These are phyloP conservation scores for Panagrolaimus sp. DNA, from an alignment of 1,140 invertebrate genomes.

Conservation along the genomic window DNA sequence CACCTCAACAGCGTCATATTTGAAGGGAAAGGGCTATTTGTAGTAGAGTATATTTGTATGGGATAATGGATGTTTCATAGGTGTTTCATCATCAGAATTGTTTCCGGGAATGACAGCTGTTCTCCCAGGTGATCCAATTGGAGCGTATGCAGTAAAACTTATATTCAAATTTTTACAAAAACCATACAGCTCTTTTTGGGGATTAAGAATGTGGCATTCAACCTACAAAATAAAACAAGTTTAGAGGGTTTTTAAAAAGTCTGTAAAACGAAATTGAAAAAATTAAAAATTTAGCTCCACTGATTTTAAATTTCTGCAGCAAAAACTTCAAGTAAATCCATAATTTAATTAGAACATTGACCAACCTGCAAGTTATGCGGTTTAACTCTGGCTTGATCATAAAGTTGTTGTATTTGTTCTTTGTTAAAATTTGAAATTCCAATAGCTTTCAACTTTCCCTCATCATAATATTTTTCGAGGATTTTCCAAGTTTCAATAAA, in stretches of 20 bases:
- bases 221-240: too few species aligned
- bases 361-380: constrained; percentile 32
- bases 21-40: too few species aligned
- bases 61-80: constrained; percentile 22
- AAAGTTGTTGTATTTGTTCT: constrained; percentile 66
- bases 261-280: too few species aligned
- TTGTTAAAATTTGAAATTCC: constrained; percentile 63
- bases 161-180: constrained; percentile 54
- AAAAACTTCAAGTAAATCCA: too few species aligned
- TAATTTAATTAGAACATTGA: too few species aligned
- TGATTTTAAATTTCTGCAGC: neutral
- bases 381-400: constrained; percentile 33
- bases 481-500: constrained; percentile 81
- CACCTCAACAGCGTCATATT: too few species aligned
- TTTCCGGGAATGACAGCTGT: neutral
- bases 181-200: constrained; percentile 35
- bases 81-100: constrained; percentile 20
- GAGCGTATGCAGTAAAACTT: constrained; percentile 56
- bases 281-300: too few species aligned
- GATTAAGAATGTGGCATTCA: constrained; percentile 35
- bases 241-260: too few species aligned
- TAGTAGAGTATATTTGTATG: too few species aligned
- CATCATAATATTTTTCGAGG: constrained; percentile 60
- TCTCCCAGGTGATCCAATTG: constrained; percentile 58
- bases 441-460: constrained; percentile 58